Conservation (phyloP, 2,797 vertebrate species). For the Urocyon cinereoargenteus region DNA sequence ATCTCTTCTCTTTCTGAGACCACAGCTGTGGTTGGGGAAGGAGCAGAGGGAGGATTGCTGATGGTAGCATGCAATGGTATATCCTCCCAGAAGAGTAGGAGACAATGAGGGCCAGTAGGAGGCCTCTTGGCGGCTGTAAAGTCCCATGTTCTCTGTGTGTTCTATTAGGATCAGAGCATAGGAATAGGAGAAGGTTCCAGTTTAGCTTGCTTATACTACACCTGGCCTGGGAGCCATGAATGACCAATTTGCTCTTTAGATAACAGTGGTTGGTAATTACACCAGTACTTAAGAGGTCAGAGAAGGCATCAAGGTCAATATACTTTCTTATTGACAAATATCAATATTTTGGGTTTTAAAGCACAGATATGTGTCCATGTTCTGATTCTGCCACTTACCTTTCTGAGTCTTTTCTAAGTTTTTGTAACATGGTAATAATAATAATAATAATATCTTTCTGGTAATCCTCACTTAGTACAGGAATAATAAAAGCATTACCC, state of each 20-base stretch:
- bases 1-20: background rate
- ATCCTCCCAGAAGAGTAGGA: background rate
- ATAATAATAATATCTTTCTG: background rate
- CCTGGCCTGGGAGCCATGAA: background rate
- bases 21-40: background rate
- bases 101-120: too few relatives aligned
- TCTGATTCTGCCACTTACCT: background rate
- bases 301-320: background rate
- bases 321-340: background rate
- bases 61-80: background rate
- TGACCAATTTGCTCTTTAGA: background rate
- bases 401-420: background rate
- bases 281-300: background rate
- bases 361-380: background rate
- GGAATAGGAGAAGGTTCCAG: background rate
- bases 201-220: background rate
- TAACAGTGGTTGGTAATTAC: background rate
- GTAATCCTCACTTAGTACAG: background rate
- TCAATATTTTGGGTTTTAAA: background rate
- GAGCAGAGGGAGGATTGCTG: background rate
- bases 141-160: background rate
- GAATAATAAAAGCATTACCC: background rate
- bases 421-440: background rate
- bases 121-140: background rate
- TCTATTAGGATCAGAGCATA: background rate